Evolutionary conservation across 2,113 vertebrate species (phyloP).

Genomic region (Salvator merianae): DNA sequence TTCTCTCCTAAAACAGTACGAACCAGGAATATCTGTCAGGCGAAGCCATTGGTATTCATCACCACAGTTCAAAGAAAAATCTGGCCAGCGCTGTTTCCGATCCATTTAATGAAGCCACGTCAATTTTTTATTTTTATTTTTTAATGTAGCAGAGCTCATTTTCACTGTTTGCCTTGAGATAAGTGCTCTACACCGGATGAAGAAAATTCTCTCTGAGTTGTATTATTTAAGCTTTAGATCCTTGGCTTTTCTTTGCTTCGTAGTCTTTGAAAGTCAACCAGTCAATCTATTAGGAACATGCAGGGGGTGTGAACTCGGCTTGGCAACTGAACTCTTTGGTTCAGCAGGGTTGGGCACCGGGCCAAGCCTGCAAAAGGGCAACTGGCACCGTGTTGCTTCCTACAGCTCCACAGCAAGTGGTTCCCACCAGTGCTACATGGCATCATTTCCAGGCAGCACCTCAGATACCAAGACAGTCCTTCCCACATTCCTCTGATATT

Average conservation of each 20-base stretch:
- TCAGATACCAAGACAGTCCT: too few relatives aligned
- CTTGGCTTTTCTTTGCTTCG: neutral
- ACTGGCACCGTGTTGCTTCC: too few relatives aligned
- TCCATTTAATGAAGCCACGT: neutral
- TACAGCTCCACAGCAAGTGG: too few relatives aligned
- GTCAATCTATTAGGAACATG: too few relatives aligned
- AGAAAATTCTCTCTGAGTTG: neutral
- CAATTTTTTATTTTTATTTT: neutral
- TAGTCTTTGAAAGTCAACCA: neutral
- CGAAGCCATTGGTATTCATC: neutral
- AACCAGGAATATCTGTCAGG: accelerated
- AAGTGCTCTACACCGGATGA: neutral
- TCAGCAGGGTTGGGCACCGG: too few relatives aligned
- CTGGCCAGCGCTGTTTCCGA: neutral
- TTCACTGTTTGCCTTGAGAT: neutral
- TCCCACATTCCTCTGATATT: too few relatives aligned
- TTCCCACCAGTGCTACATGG: too few relatives aligned
- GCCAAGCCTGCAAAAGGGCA: too few relatives aligned
- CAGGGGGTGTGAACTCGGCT: too few relatives aligned
- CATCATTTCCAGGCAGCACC: too few relatives aligned
- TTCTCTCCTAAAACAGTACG: neutral
- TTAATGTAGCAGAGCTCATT: neutral
- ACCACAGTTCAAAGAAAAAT: neutral
- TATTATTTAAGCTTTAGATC: conserved; percentile 22
- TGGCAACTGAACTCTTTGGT: too few relatives aligned